Evolutionary conservation across 2,888 invertebrate genomes (phyloP), one percentile per base, ranked within the genome.

Genomic region (Altica lythri): DNA sequence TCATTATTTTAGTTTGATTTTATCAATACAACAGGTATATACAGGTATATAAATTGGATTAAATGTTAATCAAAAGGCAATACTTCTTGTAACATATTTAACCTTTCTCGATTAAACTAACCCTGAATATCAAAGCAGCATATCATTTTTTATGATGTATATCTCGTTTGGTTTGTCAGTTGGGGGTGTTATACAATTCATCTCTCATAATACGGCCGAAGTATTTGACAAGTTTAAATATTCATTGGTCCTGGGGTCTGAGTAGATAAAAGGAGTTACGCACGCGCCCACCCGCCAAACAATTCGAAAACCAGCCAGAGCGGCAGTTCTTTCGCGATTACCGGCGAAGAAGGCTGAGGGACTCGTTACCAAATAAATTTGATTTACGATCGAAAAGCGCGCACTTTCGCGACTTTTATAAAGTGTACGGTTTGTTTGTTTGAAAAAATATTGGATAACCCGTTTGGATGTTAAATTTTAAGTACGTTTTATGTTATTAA

Each of bases 301-400:
- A 57, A 48, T 61, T 55, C 52, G 61, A 63, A 57, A 54, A 56
- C 53, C 44, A 55, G 50, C 63, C 55, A 60, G 57, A 62, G 60
- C 66, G 66, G 61, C 69, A 71, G 71, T 71, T 70, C 62, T 64
- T 67, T 66, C 71, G 71, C 68, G 70, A 62, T 61, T 62, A 59
- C 56, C 61, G 65, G 55, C 59, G 60, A 49, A 61, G 59, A 43
- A 62, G 64, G 61, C 59, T 61, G 19, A 30, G 18, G 10, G 13
- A 12, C 40, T 14, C n/a, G 32, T 40, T 16, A 12, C 13, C 40
- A 32, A 30, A 40, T 14, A 6, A 32, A 38, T n/a, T n/a, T n/a
- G n/a, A n/a, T n/a, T n/a, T n/a, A n/a, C n/a, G n/a, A n/a, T n/a
- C 18, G 29, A 38, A 12, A 45, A 48, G 4, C 40, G 48, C 48